Conservation (phyloP, 2,888 invertebrate genomes). For the Dilophus febrilis region DNA sequence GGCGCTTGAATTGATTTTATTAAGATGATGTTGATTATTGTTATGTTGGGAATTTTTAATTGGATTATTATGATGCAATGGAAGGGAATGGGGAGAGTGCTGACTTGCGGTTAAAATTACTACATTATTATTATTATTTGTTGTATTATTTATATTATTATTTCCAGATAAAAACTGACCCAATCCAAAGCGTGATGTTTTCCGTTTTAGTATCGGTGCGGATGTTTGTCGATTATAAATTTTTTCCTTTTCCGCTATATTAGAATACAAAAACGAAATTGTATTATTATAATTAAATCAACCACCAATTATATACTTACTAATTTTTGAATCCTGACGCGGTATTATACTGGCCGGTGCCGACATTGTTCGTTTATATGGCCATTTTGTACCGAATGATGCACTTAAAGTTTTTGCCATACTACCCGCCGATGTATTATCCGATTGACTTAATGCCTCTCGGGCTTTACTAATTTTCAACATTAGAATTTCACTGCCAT, state of each 20-base stretch:
- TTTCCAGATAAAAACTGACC: slow-evolving; percentile 52
- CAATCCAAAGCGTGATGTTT: slow-evolving; percentile 80
- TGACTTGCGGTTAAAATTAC: slow-evolving; percentile 31
- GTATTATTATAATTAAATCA: no score
- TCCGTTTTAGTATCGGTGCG: slow-evolving; percentile 85
- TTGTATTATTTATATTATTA: slow-evolving; percentile 18
- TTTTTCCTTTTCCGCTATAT: slow-evolving; percentile 55
- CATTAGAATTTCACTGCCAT: slow-evolving; percentile 69
- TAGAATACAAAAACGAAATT: background rate
- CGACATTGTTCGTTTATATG: slow-evolving; percentile 86
- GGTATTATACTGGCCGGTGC: slow-evolving; percentile 75
- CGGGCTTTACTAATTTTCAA: slow-evolving; percentile 78
- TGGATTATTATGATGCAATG: slow-evolving; percentile 7
- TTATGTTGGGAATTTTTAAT: slow-evolving; percentile 1
- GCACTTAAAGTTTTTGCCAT: slow-evolving; percentile 63
- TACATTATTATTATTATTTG: no score
- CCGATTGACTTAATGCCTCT: slow-evolving; percentile 65
- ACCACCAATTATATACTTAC: slow-evolving; percentile 19
- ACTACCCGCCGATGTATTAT: slow-evolving; percentile 34
- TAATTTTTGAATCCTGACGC: slow-evolving; percentile 52
- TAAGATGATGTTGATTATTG: slow-evolving; percentile 6
- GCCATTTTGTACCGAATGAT: slow-evolving; percentile 84
- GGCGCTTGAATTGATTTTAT: slow-evolving; percentile 3
- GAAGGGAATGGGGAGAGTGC: slow-evolving; percentile 29
- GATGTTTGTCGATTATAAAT: slow-evolving; percentile 83